These are phyloP conservation scores for Acleris literana DNA, from an alignment of 2,888 invertebrate species.

Conservation along the genomic window DNA sequence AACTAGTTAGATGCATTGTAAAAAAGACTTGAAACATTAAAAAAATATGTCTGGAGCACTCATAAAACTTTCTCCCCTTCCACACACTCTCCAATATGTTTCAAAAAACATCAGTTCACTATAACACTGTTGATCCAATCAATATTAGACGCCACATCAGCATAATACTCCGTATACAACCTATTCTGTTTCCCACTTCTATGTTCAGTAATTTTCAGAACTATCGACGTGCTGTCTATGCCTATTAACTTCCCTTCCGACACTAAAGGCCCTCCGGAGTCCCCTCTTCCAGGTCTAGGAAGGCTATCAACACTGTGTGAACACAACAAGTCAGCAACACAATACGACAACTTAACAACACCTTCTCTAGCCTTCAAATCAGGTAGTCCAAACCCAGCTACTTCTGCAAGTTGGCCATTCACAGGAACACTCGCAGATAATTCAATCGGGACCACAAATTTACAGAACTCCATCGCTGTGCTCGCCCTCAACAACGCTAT, in stretches of 20 bases:
- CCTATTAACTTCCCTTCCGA: background rate
- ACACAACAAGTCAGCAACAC: background rate
- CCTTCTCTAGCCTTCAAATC: background rate
- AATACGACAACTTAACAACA: background rate
- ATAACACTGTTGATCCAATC: background rate
- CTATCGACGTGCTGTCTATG: background rate
- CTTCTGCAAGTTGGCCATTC: background rate
- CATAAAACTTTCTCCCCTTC: too few relatives aligned
- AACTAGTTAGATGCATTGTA: too few relatives aligned
- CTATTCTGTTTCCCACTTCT: background rate
- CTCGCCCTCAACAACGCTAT: background rate
- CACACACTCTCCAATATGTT: too few relatives aligned
- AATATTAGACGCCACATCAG: slow-evolving; percentile 1
- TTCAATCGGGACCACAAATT: background rate
- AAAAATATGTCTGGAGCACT: too few relatives aligned
- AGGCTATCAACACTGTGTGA: background rate
- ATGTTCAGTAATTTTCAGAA: background rate
- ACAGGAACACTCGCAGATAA: background rate
- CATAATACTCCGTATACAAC: background rate
- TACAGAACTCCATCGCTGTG: background rate
- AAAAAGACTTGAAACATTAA: too few relatives aligned
- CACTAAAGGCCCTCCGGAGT: background rate
- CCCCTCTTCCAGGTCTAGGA: background rate
- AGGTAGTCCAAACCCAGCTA: background rate
- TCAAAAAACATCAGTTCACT: background rate